These are phyloP conservation scores for Oryzias sinensis DNA, from an alignment of 2,797 vertebrate genomes.

Conservation along the genomic window DNA sequence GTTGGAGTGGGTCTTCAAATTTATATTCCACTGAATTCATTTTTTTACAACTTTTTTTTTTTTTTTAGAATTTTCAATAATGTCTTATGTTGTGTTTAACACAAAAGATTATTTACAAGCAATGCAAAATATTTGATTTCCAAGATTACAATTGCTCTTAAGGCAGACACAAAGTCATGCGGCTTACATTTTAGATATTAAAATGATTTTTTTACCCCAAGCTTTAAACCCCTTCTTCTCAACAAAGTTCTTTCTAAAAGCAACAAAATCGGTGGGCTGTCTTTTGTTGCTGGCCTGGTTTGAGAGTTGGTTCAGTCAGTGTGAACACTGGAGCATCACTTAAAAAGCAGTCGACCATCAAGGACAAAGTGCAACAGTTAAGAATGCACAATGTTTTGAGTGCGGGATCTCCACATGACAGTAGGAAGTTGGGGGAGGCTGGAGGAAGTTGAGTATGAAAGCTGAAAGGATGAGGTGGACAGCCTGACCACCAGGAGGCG, in stretches of 20 bases:
- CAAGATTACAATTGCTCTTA: no score
- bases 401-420: constrained; percentile 37
- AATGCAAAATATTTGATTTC: no score
- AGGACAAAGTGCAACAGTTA: constrained; percentile 8
- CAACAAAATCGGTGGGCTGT: background rate
- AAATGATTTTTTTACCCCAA: background rate
- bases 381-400: constrained; percentile 10
- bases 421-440: constrained; percentile 38
- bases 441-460: constrained; percentile 50
- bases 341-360: background rate
- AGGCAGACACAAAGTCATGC: no score
- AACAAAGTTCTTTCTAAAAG: background rate
- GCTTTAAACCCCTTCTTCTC: background rate
- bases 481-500: constrained; percentile 36
- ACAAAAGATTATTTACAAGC: no score
- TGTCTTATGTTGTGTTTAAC: no score
- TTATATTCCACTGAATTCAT: no score
- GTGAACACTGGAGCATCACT: background rate
- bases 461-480: constrained; percentile 29
- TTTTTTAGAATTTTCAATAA: no score
- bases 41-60: no score
- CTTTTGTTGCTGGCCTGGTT: background rate
- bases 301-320: background rate
- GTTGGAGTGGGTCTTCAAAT: no score
- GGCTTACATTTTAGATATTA: no score